These are phyloP conservation scores for Paracentrotus lividus DNA, from an alignment of 53 echinoderm and acorn worm species.

Conservation along the genomic window DNA sequence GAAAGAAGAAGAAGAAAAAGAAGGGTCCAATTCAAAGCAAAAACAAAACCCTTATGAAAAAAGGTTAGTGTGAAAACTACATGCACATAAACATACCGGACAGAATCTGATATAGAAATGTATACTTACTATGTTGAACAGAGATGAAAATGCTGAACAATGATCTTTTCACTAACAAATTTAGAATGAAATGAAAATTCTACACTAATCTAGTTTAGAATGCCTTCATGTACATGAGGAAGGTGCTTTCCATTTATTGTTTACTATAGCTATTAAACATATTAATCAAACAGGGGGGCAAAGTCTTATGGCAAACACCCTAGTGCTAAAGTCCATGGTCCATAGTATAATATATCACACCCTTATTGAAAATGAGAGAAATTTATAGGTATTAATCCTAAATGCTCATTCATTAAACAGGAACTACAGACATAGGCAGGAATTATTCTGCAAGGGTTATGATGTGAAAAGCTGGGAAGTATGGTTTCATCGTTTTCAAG, in stretches of 20 bases:
- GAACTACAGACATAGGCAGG: neutral
- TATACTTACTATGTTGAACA: too few species aligned
- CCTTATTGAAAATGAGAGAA: conserved; percentile 1
- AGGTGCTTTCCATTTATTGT: conserved; percentile 40
- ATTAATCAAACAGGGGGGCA: conserved; percentile 59
- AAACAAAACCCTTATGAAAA: too few species aligned
- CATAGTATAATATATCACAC: conserved; percentile 58
- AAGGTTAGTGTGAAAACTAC: too few species aligned
- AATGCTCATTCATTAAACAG: neutral
- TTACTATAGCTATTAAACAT: conserved; percentile 52
- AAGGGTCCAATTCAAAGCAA: too few species aligned
- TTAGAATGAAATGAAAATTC: too few species aligned
- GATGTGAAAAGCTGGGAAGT: neutral
- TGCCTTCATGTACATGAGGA: neutral
- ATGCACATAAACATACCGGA: too few species aligned
- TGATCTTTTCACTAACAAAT: too few species aligned
- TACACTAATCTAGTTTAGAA: neutral
- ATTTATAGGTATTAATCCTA: neutral
- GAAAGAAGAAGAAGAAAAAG: too few species aligned
- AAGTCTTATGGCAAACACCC: conserved; percentile 54
- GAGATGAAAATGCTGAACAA: too few species aligned
- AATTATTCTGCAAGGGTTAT: neutral
- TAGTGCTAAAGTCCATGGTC: conserved; percentile 58
- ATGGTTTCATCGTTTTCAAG: neutral
- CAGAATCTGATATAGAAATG: too few species aligned